A percentile compares a stretch with the other conserved stretches of the same genome.
These are phyloP conservation scores for Melanogrammus aeglefinus DNA, from an alignment of 2,797 vertebrate genomes.

Conservation along the genomic window DNA sequence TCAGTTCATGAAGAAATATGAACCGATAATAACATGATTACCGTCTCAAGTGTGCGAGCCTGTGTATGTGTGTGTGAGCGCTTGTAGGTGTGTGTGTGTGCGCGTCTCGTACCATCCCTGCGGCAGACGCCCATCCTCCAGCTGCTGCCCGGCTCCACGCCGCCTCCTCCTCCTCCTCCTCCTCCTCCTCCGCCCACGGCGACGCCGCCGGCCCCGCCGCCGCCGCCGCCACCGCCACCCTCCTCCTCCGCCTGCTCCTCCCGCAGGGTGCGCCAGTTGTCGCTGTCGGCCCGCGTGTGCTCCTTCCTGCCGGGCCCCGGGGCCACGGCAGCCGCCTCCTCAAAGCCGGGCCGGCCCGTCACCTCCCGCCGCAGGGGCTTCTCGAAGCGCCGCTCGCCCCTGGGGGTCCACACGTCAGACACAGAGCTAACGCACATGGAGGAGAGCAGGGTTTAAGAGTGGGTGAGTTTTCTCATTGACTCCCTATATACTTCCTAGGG, in stretches of 20 bases:
- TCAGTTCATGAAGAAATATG: no score
- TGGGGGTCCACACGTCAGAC: constrained; percentile 47
- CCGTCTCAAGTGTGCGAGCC: not conserved
- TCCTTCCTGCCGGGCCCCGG: constrained; percentile 77
- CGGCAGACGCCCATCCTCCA: constrained; percentile 78
- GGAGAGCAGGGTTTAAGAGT: not conserved
- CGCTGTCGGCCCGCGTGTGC: constrained; percentile 89
- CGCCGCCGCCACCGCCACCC: constrained; percentile 75
- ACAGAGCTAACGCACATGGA: constrained; percentile 22
- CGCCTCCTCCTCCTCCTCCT: constrained; percentile 85
- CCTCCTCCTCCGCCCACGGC: constrained; percentile 77
- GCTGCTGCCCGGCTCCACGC: constrained; percentile 65
- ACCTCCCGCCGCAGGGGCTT: constrained; percentile 85
- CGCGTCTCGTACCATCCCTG: constrained; percentile 72
- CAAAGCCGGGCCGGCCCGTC: constrained; percentile 80
- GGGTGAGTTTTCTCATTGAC: no score
- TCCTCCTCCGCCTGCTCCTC: constrained; percentile 87
- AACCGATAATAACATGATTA: no score
- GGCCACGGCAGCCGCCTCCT: constrained; percentile 66
- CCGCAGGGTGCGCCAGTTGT: constrained; percentile 89
- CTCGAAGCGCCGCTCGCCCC: constrained; percentile 87
- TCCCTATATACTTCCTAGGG: no score
- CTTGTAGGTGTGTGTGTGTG: not conserved
- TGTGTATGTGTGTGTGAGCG: not conserved
- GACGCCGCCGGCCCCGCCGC: constrained; percentile 82